Evolutionary conservation across 1,140 invertebrate genomes (phyloP).

Genomic region (Amyelois transitella): DNA sequence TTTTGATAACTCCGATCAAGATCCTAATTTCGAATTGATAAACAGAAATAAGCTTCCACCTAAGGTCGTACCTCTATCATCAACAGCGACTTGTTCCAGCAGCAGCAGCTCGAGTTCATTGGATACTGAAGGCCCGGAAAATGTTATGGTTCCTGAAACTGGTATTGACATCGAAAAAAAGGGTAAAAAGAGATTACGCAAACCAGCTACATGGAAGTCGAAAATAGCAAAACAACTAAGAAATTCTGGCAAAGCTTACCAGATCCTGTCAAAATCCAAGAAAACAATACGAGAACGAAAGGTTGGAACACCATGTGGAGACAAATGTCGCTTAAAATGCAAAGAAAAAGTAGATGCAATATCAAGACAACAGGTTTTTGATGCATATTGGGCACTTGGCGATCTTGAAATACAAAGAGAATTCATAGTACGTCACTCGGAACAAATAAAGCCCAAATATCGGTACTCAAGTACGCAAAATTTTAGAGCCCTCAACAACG

Average conservation of each 20-base stretch:
- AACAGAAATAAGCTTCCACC: background rate
- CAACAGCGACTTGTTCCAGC: slow-evolving; percentile 3
- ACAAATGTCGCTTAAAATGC: slow-evolving; percentile 23
- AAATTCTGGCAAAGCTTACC: slow-evolving; percentile 20
- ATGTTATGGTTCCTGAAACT: background rate
- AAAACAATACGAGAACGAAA: slow-evolving; percentile 20
- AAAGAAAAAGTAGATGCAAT: slow-evolving; percentile 9
- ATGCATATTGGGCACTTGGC: slow-evolving; percentile 16
- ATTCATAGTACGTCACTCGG: slow-evolving; percentile 20
- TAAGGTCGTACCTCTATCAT: slow-evolving; percentile 4
- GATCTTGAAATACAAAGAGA: slow-evolving; percentile 26
- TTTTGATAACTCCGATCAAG: slow-evolving; percentile 10
- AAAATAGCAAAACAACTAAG: slow-evolving; percentile 16
- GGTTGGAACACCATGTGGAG: slow-evolving; percentile 24
- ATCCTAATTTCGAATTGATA: slow-evolving; percentile 8
- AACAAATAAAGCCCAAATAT: slow-evolving; percentile 27
- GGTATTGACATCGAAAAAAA: background rate
- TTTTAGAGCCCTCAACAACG: slow-evolving; percentile 20
- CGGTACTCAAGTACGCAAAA: slow-evolving; percentile 23
- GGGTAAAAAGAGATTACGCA: slow-evolving; percentile 10
- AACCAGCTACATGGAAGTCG: slow-evolving; percentile 15
- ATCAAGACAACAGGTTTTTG: slow-evolving; percentile 22
- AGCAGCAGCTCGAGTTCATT: background rate
- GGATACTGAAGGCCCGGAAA: slow-evolving; percentile 1
- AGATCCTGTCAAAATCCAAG: slow-evolving; percentile 13